A percentile compares a stretch with the other conserved stretches of the same genome.
phyloP scores from a whole-genome alignment of 2,797 vertebrate genomes.

The Mormyrus proboscirostris region DNA sequence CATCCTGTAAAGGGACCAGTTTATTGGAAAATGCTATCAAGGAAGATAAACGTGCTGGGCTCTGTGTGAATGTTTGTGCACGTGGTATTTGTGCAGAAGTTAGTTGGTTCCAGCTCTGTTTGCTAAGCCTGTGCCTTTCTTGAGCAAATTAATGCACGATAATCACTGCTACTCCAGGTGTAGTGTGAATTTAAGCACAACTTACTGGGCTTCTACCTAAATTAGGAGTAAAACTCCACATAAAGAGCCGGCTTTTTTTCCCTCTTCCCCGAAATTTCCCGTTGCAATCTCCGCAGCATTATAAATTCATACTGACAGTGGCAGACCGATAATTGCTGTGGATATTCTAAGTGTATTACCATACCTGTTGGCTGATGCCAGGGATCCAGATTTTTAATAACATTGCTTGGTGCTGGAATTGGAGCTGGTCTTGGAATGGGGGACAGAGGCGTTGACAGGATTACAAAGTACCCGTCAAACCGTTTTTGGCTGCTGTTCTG shows the following conservation, averaged over 20 bases:
- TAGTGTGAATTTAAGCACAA: constrained; percentile 3
- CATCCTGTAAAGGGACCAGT: neutral
- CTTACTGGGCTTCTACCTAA: neutral
- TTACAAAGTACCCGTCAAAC: constrained; percentile 59
- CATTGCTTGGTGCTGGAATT: constrained; percentile 15
- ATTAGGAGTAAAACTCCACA: neutral
- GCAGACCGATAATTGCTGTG: neutral
- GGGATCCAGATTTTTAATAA: constrained; percentile 20
- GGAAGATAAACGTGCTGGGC: neutral
- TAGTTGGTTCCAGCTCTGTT: constrained; percentile 34
- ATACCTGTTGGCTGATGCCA: constrained; percentile 26
- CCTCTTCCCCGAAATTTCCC: neutral
- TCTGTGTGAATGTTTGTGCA: neutral
- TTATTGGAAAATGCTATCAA: neutral
- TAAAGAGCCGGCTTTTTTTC: neutral
- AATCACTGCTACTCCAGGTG: constrained; percentile 35
- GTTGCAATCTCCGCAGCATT: neutral
- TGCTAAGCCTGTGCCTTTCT: constrained; percentile 27
- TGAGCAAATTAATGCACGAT: constrained; percentile 21
- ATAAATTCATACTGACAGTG: neutral
- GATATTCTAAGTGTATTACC: constrained; percentile 41
- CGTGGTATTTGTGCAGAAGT: constrained; percentile 9
- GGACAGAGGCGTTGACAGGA: neutral
- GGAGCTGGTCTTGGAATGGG: neutral
- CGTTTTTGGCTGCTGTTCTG: neutral